Base-by-base conservation (phyloP, 2,888 invertebrate species). In the Pheosia tremula region DNA sequence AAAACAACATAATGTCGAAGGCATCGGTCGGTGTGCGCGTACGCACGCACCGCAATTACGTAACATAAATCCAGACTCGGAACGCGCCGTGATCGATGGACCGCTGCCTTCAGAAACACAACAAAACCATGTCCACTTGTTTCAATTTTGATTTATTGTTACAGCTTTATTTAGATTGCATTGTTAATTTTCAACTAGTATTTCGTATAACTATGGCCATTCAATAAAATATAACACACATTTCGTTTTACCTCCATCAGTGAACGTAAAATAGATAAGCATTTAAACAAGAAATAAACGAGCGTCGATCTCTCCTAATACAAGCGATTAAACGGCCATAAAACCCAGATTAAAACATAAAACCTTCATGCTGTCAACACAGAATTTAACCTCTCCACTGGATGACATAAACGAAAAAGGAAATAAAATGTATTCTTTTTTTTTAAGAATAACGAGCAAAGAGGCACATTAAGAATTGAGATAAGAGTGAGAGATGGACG, bases 381-480 rank as follows among this genome's bases (percentile, higher is more conserved):
- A 90, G 82, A 90, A 88, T 88, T 90, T 89, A 90, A 90, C 85
- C 87, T 87, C 87, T 79, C 82, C 82, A 82, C 84, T 83, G 84
- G 86, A 83, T 85, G 89, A 88, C 85, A 89, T 84, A 88, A 81
- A 84, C 75, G 84, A 87, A 91, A 88, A 83, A 75, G 39, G 78
- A 84, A 86, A 86, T 82, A 82, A 85, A 76, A 74, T 63, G 76
- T 69, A 24, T 56, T 56, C 1, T 36, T 45, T 41, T 43, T 56
- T 55, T n/a, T 41, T 45, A 90, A 87, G 84, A 87, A 88, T 84
- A 83, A 84, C 88, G 84, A 87, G 88, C 88, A 91, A 92, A 93
- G 93, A 93, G 93, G 89, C 91, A 89, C 93, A 93, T 93, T 93
- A 93, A 93, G 93, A 90, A 88, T 89, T 87, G 90, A 91, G 93